Evolutionary conservation across 2,888 invertebrate species (phyloP).

Genomic region (Himalopsyche kuldschensis): DNA sequence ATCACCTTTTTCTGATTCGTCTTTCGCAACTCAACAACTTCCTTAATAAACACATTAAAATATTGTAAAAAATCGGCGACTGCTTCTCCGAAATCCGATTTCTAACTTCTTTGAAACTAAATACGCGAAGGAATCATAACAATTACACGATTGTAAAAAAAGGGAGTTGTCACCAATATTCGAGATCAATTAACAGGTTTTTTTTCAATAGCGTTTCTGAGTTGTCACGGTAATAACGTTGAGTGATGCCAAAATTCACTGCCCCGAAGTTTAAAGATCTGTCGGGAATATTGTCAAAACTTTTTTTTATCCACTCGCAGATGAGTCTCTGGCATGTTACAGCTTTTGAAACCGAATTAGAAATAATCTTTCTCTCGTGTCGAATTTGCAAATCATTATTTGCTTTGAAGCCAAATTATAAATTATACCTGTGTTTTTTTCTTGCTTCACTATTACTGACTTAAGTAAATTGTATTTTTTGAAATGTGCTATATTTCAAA

Average conservation of each 20-base stretch:
- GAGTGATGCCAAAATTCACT: background rate
- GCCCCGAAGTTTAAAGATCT: background rate
- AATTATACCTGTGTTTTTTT: no score
- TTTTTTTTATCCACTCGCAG: background rate
- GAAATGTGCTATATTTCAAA: no score
- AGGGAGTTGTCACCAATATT: background rate
- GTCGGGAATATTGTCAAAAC: background rate
- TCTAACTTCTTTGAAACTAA: background rate
- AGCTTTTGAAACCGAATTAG: background rate
- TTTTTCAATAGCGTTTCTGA: background rate
- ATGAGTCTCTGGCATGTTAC: background rate
- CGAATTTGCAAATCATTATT: background rate
- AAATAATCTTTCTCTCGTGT: background rate
- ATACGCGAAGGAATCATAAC: background rate
- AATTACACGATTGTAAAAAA: background rate
- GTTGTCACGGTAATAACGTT: background rate
- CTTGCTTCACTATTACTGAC: no score
- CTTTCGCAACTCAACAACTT: no score
- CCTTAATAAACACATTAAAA: no score
- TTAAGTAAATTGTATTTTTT: no score
- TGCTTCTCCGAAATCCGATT: no score
- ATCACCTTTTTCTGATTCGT: no score
- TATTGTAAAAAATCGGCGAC: no score
- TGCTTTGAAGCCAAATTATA: no score
- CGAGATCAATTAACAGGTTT: background rate